These are phyloP conservation scores for Protobothrops mucrosquamatus DNA, from an alignment of 2,113 vertebrate genomes.

Conservation along the genomic window DNA sequence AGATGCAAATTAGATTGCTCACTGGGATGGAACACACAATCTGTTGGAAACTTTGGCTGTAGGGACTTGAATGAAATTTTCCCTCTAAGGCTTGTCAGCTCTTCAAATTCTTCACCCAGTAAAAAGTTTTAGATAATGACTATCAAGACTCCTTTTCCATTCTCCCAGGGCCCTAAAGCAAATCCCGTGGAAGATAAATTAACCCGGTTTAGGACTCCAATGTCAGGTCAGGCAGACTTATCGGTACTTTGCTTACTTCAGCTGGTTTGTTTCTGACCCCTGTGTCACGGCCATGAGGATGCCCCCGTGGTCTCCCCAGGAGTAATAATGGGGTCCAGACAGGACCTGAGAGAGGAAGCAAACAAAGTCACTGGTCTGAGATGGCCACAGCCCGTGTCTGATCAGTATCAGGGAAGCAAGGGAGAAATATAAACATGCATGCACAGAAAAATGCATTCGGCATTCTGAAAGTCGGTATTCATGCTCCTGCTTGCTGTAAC, in stretches of 20 bases:
- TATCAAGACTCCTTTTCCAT: not conserved
- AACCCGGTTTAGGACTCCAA: not conserved
- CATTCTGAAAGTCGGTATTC: not conserved
- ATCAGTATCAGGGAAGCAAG: not conserved
- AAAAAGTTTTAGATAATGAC: not conserved
- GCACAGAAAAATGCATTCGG: not conserved
- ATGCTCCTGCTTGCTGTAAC: not conserved
- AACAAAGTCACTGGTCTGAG: not conserved
- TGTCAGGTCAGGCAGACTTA: not conserved
- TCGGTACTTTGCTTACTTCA: slow-evolving; percentile 79
- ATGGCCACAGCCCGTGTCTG: not conserved
- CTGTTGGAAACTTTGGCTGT: not conserved
- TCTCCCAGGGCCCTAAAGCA: no score
- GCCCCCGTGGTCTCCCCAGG: slow-evolving; percentile 96
- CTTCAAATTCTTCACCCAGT: not conserved
- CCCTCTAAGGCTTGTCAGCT: not conserved
- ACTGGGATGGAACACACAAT: not conserved
- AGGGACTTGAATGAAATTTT: not conserved
- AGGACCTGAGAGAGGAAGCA: slow-evolving; percentile 76
- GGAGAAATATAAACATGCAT: not conserved
- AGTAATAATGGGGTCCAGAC: slow-evolving; percentile 92
- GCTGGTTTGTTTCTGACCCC: slow-evolving; percentile 82
- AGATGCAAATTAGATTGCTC: not conserved
- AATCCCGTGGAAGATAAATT: not conserved
- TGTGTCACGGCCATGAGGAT: slow-evolving; percentile 91